Conservation (phyloP, 2,888 invertebrate species). For the Tanypteryx hageni region DNA sequence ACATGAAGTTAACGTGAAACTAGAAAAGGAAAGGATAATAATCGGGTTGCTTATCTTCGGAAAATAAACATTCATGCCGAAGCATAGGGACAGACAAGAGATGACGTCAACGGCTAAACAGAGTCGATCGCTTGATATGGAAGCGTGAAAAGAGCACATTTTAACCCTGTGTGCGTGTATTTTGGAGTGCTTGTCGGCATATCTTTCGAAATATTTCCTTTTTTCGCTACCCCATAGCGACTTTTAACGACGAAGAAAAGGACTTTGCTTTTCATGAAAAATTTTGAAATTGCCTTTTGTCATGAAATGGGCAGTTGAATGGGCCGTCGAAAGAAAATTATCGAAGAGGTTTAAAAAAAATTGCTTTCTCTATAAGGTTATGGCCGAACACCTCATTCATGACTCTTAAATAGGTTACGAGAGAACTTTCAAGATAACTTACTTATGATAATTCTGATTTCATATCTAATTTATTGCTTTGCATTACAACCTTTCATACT, state of each 20-base stretch:
- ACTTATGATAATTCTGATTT: too few species aligned
- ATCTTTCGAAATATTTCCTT: not conserved
- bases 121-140: not conserved
- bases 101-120: not conserved
- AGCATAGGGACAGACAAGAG: not conserved
- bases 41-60: too few species aligned
- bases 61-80: too few species aligned
- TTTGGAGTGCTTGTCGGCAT: not conserved
- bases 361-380: not conserved
- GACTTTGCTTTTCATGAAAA: slow-evolving; percentile 24
- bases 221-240: not conserved
- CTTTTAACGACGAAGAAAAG: not conserved
- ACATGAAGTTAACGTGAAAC: too few species aligned
- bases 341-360: not conserved
- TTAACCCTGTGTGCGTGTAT: not conserved
- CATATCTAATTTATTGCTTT: too few species aligned
- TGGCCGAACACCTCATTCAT: not conserved
- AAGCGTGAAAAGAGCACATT: not conserved
- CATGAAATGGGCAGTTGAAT: not conserved
- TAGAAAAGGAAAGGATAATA: too few species aligned
- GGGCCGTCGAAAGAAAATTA: not conserved
- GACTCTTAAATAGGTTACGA: too few species aligned
- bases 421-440: too few species aligned
- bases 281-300: slow-evolving; percentile 18
- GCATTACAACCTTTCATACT: too few species aligned